Evolutionary conservation across 1,140 invertebrate genomes (phyloP), one percentile per base, ranked within the genome.

Genomic region (Drosophila prosaltans): DNA sequence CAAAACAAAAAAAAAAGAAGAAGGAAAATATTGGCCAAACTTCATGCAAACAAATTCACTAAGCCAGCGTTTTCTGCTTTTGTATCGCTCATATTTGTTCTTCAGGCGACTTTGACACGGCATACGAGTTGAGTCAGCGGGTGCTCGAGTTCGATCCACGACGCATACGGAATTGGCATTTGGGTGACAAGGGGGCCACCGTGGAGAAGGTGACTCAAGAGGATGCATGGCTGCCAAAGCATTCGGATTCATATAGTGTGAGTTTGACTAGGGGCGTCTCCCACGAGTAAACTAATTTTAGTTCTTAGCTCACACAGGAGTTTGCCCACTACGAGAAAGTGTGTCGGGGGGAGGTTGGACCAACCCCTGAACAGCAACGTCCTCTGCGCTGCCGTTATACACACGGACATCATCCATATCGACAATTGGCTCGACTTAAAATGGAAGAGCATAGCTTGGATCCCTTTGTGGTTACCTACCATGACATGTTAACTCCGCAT

Each of bases 51-150:
- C 62, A 77, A 54, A 70, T 74, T 74, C 36, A 55, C 58, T 51
- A 36, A 66, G 30, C 61, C 30, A 24, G 30, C 30, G 36, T 26
- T 48, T 48, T 48, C 45, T 48, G 16, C 7, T 2, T 48, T 48
- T 58, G n/a, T n/a, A 43, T 61, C 4, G 16, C 39, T 28, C 28
- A 36, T 63, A 32, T 11, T 24, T 28, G 39, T 71, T 65, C 81
- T 80, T 79, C 96, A 94, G 97, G 96, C 74, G 97, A 99, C 93
- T 93, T 98, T 1, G 94, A 94, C 55, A 94, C 95, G 60, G 98
- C 98, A 55, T 91, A 99, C 67, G 94, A 96, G 74, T 94, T 98
- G 91, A 99, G 98, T 10, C 95, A 98, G 90, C 96, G 98, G 89
- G 93, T 99, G 10, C 91, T 99, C n/a, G 94, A 95, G 69, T 86